Base-by-base conservation (phyloP, 1,140 invertebrate species). In the Tribolium castaneum region DNA sequence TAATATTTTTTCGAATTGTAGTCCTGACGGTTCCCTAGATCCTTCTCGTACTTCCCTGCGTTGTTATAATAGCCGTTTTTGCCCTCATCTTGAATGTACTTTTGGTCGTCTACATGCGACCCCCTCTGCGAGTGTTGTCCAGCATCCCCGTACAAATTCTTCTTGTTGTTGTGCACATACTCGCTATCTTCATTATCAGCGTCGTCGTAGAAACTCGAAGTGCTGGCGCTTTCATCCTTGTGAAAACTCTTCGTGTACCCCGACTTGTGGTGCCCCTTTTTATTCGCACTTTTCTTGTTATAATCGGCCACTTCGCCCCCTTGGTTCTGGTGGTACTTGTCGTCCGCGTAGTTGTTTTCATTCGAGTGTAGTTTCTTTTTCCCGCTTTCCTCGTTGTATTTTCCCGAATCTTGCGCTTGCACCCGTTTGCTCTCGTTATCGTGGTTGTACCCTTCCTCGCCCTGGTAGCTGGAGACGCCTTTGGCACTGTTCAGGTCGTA, bases 191-290 rank as follows among this genome's bases (percentile, higher is more conserved):
- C 89, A 78, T 92, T 90, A 62, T 88, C 88, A 34, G 88, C 89
- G 80, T 92, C 90, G 78, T 92, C 91, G 78, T 90, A 92, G 83
- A 88, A 92, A 73, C 90, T 91, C 19, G 90, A 90, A 80, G 91
- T 92, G 76, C 90, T 91, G 0, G 90, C 91, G 1, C 89, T 90
- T 82, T 92, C 91, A 76, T 92, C 91, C 82, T 92, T 92, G 80
- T 92, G 90, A 81, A 92, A 92, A 9, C 88, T 89, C 80, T 92
- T 92, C 76, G 88, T 89, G 80, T 91, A 92, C 39, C 92, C 92
- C 80, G 89, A 88, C 70, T 90, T 90, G 75, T 91, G 91, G 80
- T 92, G 90, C 0, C 91, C 91, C 82, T 92, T 92, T 77, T 90
- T 91, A 76, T 91, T 89, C 0, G 87, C 89, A 52, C 87, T 86